Evolutionary conservation across 1,140 invertebrate species (phyloP).

Genomic region (Ceratosolen solmsi): DNA sequence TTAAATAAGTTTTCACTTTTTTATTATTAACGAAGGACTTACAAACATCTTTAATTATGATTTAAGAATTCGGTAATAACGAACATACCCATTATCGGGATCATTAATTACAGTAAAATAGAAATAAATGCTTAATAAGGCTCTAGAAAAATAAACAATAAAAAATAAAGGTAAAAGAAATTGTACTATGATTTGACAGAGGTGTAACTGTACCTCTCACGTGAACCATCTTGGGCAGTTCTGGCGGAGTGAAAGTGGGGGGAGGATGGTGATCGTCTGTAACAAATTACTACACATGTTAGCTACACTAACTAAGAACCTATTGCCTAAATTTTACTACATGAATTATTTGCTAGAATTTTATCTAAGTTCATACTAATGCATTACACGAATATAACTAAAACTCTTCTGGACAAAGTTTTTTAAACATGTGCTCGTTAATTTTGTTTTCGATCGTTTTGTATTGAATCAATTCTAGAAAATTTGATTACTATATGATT

Average conservation of each 20-base stretch:
- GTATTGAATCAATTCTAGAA: too few species aligned
- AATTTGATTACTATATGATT: too few species aligned
- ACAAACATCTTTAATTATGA: too few species aligned
- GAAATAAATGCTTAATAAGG: background rate
- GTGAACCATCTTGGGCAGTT: conserved; percentile 97
- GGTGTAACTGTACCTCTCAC: conserved; percentile 86
- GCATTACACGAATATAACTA: background rate
- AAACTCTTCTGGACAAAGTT: background rate
- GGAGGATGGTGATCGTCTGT: conserved; percentile 94
- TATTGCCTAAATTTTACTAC: conserved; percentile 59
- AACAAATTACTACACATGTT: conserved; percentile 83
- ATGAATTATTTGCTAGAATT: conserved; percentile 31
- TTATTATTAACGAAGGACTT: too few species aligned
- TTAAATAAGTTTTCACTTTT: too few species aligned
- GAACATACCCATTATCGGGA: too few species aligned
- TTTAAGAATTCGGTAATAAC: too few species aligned
- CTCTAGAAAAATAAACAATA: conserved; percentile 7
- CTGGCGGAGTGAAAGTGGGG: conserved; percentile 95
- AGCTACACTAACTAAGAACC: conserved; percentile 71
- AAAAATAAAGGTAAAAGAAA: conserved; percentile 58
- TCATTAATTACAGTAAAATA: too few species aligned
- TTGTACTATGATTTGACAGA: conserved; percentile 71
- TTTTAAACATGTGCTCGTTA: background rate
- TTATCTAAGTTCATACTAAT: background rate
- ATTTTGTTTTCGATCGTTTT: too few species aligned